A percentile compares a stretch with the other conserved stretches of the same genome.
These are phyloP conservation scores for Lochmaea crataegi DNA, from an alignment of 2,888 invertebrate genomes.

Conservation along the genomic window DNA sequence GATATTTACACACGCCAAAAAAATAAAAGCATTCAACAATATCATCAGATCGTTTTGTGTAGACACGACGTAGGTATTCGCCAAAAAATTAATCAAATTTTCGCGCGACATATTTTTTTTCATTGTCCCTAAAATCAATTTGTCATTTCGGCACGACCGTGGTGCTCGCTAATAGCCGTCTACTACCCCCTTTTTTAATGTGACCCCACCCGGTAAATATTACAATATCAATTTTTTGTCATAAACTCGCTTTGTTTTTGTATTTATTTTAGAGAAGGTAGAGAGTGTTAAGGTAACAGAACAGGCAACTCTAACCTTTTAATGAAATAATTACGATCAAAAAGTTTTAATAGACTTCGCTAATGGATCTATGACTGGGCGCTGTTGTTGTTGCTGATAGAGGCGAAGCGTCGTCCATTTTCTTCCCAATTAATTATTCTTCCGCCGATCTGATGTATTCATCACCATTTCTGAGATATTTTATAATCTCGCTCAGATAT, in stretches of 20 bases:
- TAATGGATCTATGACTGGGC: conserved; percentile 24
- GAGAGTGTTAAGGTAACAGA: neutral
- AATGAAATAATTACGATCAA: conserved; percentile 33
- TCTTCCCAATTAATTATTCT: conserved; percentile 24
- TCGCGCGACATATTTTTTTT: conserved; percentile 20
- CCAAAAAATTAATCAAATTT: conserved; percentile 5
- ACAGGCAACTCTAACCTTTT: conserved; percentile 1
- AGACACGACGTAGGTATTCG: neutral
- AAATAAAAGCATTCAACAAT: neutral
- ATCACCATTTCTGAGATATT: neutral
- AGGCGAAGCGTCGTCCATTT: conserved; percentile 14
- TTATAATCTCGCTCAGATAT: neutral
- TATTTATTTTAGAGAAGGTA: neutral
- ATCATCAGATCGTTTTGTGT: neutral
- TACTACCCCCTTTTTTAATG: conserved; percentile 16
- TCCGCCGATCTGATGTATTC: neutral
- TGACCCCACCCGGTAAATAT: neutral
- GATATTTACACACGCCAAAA: neutral
- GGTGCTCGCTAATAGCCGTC: conserved; percentile 20
- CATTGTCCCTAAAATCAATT: conserved; percentile 25
- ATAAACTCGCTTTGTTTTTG: conserved; percentile 8
- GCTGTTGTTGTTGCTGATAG: neutral
- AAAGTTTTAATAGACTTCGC: conserved; percentile 33
- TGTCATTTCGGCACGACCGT: conserved; percentile 19
- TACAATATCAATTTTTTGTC: conserved; percentile 17